phyloP scores from a whole-genome alignment of 2,888 invertebrate species.

The Agelastica alni region DNA sequence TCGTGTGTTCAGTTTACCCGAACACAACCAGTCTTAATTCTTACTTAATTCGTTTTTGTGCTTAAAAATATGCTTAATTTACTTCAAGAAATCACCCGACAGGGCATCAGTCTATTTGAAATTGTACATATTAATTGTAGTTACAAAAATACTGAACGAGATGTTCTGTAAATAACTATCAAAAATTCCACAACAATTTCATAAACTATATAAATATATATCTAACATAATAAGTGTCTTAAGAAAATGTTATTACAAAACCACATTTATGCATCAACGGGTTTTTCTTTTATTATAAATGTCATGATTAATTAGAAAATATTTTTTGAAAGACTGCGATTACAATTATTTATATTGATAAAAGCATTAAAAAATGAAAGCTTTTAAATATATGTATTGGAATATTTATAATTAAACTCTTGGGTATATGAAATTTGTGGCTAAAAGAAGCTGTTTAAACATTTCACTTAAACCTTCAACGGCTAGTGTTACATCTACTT shows the following conservation, averaged over 20 bases:
- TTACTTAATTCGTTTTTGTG: slow-evolving; percentile 2
- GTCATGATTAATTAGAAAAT: too few relatives aligned
- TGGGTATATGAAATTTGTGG: too few relatives aligned
- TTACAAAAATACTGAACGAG: slow-evolving; percentile 14
- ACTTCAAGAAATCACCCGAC: slow-evolving; percentile 9
- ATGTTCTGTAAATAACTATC: slow-evolving; percentile 25
- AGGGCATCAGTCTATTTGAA: slow-evolving; percentile 22
- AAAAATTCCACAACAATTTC: slow-evolving; percentile 41
- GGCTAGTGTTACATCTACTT: too few relatives aligned
- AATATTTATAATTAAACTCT: too few relatives aligned
- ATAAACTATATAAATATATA: slow-evolving; percentile 42
- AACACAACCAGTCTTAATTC: slow-evolving; percentile 12
- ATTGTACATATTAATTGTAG: slow-evolving; percentile 15
- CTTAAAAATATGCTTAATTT: slow-evolving; percentile 4
- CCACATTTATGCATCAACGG: slow-evolving; percentile 9
- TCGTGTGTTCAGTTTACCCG: too few relatives aligned
- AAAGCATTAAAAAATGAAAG: too few relatives aligned
- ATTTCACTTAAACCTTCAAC: too few relatives aligned
- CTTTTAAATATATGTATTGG: too few relatives aligned
- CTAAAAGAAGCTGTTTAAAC: too few relatives aligned
- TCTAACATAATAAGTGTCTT: slow-evolving; percentile 31
- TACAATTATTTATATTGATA: too few relatives aligned
- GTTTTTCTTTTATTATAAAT: too few relatives aligned
- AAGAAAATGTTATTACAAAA: slow-evolving; percentile 25
- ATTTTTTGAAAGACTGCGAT: too few relatives aligned